phyloP scores from a whole-genome alignment of 2,797 vertebrate genomes.

The Hippopotamyrus pictus region DNA sequence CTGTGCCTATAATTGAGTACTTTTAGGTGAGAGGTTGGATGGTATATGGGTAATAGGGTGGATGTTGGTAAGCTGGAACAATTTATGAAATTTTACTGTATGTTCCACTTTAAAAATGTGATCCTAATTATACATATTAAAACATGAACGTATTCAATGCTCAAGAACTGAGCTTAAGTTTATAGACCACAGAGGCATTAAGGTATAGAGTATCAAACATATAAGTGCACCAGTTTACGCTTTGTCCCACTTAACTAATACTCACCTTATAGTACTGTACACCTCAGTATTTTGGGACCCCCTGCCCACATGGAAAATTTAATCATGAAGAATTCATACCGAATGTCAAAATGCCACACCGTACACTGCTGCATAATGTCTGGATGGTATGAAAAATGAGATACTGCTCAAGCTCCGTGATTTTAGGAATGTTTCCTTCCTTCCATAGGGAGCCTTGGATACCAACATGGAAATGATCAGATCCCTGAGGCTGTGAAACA shows the following conservation, averaged over 20 bases:
- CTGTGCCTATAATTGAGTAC: background rate
- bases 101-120: background rate
- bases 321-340: background rate
- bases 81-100: background rate
- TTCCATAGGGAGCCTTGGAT: constrained; percentile 35
- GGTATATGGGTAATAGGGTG: background rate
- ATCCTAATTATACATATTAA: background rate
- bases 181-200: background rate
- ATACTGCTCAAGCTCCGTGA: background rate
- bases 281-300: background rate
- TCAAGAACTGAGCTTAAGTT: background rate
- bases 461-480: constrained; percentile 13
- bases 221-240: background rate
- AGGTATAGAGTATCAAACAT: background rate
- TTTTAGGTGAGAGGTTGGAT: background rate
- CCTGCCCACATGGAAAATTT: background rate
- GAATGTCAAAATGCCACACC: background rate
- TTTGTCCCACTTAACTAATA: background rate
- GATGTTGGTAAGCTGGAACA: background rate
- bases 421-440: background rate
- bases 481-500: constrained; percentile 45
- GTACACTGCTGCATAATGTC: background rate
- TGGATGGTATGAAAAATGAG: background rate
- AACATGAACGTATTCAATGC: background rate
- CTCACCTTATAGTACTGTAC: background rate